phyloP scores from a whole-genome alignment of 2,888 invertebrate genomes.

The Aphidius colemani region DNA sequence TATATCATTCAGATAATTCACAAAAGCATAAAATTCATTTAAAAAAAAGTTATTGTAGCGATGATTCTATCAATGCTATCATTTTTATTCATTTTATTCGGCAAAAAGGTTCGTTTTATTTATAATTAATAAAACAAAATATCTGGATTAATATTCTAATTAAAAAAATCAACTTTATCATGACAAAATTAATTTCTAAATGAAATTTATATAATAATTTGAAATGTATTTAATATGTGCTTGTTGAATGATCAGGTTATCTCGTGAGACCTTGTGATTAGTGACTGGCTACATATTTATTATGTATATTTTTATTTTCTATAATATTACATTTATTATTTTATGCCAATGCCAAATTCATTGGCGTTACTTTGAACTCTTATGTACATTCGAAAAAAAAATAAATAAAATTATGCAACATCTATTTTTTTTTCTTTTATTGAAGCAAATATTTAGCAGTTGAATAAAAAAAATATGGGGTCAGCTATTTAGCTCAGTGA shows the following conservation, averaged over 20 bases:
- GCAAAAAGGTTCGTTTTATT: conserved; percentile 23
- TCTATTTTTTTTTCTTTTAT: too few relatives aligned
- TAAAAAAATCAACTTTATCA: too few relatives aligned
- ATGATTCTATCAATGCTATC: conserved; percentile 25
- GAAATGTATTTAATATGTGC: too few relatives aligned
- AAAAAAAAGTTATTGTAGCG: conserved; percentile 1
- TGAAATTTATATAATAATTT: not conserved
- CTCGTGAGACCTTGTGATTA: conserved; percentile 51
- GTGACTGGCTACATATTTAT: conserved; percentile 46
- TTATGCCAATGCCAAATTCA: conserved; percentile 27
- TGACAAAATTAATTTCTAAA: conserved; percentile 8
- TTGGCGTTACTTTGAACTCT: not conserved
- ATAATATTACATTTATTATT: conserved; percentile 36
- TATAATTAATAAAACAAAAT: not conserved
- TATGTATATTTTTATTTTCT: conserved; percentile 23
- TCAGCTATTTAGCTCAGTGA: not conserved
- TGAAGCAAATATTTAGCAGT: too few relatives aligned
- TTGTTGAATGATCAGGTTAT: conserved; percentile 44
- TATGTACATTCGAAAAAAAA: not conserved
- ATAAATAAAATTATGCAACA: too few relatives aligned
- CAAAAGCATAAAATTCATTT: conserved; percentile 2
- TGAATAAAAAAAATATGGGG: too few relatives aligned
- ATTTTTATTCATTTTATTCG: conserved; percentile 21
- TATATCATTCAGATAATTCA: conserved; percentile 12
- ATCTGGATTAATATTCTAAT: too few relatives aligned